Evolutionary conservation across 2,797 vertebrate genomes (phyloP), one percentile per base, ranked within the genome.

Genomic region (Pipistrellus nathusii): DNA sequence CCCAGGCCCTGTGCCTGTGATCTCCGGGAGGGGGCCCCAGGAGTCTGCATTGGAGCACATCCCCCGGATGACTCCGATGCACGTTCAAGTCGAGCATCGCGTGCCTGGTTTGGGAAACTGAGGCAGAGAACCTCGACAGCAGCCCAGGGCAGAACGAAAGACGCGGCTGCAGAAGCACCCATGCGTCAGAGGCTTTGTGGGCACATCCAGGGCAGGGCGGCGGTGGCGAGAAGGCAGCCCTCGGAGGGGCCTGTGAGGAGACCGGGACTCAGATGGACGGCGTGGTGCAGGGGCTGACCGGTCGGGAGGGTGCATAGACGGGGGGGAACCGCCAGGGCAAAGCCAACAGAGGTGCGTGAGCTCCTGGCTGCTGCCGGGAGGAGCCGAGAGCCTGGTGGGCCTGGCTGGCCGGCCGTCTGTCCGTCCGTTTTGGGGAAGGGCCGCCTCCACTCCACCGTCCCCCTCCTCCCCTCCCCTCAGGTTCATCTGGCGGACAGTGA

Each of bases 401-500:
- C n/a, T 59, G 38, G 69, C 69, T 44, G 51, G 57, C 46, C 21
- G 8, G 38, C 38, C 38, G 38, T 41, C 38, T 41, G 10, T 41
- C 27, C 53, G 0, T 1, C 30, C 13, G 17, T 32, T 35, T 59
- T 7, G 17, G 38, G 0, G 6, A 62, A 87, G 78, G 21, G 27
- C 14, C 5, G n/a, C 25, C 23, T 83, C 53, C 46, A n/a, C 25
- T 78, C 51, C n/a, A 59, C 57, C 27, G 95, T 76, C 92, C 80
- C 90, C 89, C 92, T 94, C 97, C 97, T 88, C 94, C 48, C 93
- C 44, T 25, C 97, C 48, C 93, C 44, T 25, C 97, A 99, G 99
- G 98, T 99, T 99, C 98, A 98, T 99, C 96, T 99, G 99, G 98
- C 99, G 99, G 97, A 99, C 99, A 44, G 98, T 99, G 96, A 99